Evolutionary conservation across 2,797 vertebrate genomes (phyloP), one percentile per base, ranked within the genome.

Genomic region (Darevskia mixta): DNA sequence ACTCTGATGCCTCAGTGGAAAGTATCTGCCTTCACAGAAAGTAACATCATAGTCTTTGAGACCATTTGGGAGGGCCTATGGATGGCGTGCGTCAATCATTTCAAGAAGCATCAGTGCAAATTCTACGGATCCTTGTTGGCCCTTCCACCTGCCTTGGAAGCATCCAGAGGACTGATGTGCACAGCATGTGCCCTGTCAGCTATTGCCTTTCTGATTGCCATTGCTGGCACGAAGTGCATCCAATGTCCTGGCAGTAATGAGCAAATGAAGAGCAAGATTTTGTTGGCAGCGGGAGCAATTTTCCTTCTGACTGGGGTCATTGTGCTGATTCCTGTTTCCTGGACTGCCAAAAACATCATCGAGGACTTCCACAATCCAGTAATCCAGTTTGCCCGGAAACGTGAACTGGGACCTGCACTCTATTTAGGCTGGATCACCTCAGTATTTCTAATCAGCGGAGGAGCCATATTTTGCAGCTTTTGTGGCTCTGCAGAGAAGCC

Each of bases 1-100:
- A 98, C 98, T 0, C 97, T 98, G 49, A 98, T 99, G 98, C 99
- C 99, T 0, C 98, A 99, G 95, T 99, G 98, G 99, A 96, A 97
- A 32, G 98, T 99, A 79, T 99, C 99, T 0, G 98, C 99, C 58
- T 97, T 98, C 91, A 96, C 98, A 1, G 98, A 97, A 1, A 97
- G 97, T 91, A 99, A 98, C 93, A 98, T 99, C 38, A 98, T 99
- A 29, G 97, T 98, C 69, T 98, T 99, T 29, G 98, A 99, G 96
- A 98, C 95, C 2, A 92, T 98, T 55, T 99, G 97, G 93, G 98
- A 99, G 95, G 99, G 99, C 3, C 95, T 99, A 89, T 99, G 99
- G 99, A 98, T 99, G 98, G 98, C 98, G 82, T 99, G 99, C 88
- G 92, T 92, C 77, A 96, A 97, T 5, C 98, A 99, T 85, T 97